Percentiles rank a stretch among this genome's conserved stretches.
These are phyloP conservation scores for Uloborus diversus DNA, from an alignment of 1,140 invertebrate genomes.

Conservation along the genomic window DNA sequence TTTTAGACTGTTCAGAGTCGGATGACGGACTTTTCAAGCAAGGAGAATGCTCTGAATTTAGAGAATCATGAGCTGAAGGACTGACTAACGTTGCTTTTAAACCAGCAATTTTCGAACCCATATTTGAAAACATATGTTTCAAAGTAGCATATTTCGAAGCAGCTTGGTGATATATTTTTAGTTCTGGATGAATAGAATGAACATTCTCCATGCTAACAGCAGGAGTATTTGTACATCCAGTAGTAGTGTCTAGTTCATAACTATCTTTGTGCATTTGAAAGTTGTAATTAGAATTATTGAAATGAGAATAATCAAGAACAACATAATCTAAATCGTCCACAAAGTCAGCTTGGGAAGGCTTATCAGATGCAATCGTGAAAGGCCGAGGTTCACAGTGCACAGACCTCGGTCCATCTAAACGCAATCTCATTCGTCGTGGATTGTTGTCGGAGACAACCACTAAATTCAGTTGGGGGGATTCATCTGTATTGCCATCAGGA, in stretches of 20 bases:
- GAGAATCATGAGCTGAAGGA: constrained; percentile 7
- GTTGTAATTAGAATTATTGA: constrained; percentile 34
- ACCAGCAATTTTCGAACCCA: constrained; percentile 61
- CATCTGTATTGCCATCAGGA: constrained; percentile 61
- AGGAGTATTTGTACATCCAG: constrained; percentile 66
- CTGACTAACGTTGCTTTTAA: constrained; percentile 39
- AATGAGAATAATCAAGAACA: constrained; percentile 67
- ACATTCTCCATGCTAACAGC: constrained; percentile 65
- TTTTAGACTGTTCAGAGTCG: background rate
- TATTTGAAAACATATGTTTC: constrained; percentile 65
- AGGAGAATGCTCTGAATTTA: background rate
- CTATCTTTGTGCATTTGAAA: constrained; percentile 59
- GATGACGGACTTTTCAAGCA: background rate
- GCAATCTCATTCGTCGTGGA: constrained; percentile 1
- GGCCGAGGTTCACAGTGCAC: constrained; percentile 67
- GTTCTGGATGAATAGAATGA: constrained; percentile 76
- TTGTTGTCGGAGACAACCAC: background rate
- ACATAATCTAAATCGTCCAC: constrained; percentile 62
- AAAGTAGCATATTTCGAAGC: constrained; percentile 65
- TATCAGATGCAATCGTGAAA: constrained; percentile 78
- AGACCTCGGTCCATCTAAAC: constrained; percentile 11
- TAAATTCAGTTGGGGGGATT: background rate
- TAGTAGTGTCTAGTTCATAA: constrained; percentile 68
- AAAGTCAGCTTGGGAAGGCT: constrained; percentile 64
- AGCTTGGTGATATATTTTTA: constrained; percentile 77